These are phyloP conservation scores for Yponomeuta cagnagella DNA, from an alignment of 2,888 invertebrate genomes.

Conservation along the genomic window DNA sequence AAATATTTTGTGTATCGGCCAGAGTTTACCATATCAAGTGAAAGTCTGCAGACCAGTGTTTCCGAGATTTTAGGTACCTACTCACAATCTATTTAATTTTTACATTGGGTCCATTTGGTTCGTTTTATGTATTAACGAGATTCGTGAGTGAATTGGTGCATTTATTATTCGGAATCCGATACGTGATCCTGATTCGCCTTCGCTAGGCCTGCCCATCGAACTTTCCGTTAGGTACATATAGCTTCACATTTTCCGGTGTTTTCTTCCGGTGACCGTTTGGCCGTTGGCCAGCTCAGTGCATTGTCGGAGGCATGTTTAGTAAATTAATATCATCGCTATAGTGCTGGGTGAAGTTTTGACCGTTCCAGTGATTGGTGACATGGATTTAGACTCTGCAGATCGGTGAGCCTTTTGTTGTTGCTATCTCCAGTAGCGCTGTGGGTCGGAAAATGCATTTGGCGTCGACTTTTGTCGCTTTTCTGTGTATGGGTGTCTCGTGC, in stretches of 20 bases:
- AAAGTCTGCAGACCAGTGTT: not conserved
- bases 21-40: not conserved
- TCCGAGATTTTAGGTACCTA: too few species aligned
- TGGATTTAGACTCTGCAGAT: not conserved
- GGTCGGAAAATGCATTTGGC: not conserved
- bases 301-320: slow-evolving; percentile 56
- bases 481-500: not conserved
- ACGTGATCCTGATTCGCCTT: not conserved
- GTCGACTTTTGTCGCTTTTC: not conserved
- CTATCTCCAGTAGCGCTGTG: not conserved
- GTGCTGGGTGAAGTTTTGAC: slow-evolving; percentile 26
- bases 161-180: not conserved
- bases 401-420: slow-evolving; percentile 5
- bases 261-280: slow-evolving; percentile 41
- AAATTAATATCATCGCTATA: slow-evolving; percentile 65
- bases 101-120: too few species aligned
- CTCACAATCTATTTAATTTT: too few species aligned
- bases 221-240: slow-evolving; percentile 29
- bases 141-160: too few species aligned
- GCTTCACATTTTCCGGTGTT: slow-evolving; percentile 35
- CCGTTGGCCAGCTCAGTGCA: slow-evolving; percentile 57
- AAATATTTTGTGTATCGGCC: not conserved
- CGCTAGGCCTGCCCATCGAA: slow-evolving; percentile 32
- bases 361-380: slow-evolving; percentile 10
- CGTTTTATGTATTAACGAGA: too few species aligned